Conservation (phyloP, 2,888 invertebrate species). For the Acrobasis repandana region DNA sequence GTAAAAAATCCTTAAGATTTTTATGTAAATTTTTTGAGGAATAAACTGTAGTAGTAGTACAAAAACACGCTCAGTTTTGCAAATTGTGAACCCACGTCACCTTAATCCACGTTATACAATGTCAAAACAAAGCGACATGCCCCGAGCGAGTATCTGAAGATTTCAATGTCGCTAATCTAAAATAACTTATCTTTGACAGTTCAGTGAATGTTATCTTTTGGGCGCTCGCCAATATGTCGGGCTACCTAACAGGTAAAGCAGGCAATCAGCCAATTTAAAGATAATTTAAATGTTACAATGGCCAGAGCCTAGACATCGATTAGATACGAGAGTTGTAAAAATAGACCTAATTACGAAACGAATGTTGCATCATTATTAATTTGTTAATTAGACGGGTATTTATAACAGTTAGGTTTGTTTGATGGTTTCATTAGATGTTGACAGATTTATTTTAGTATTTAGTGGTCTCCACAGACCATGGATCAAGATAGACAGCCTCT, state of each 20-base stretch:
- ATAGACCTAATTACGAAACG: conserved; percentile 40
- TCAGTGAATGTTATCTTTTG: conserved; percentile 78
- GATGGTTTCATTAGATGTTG: background rate
- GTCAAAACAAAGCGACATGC: conserved; percentile 52
- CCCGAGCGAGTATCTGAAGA: conserved; percentile 41
- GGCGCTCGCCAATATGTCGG: conserved; percentile 61
- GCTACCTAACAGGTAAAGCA: conserved; percentile 77
- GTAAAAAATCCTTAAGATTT: too few species aligned
- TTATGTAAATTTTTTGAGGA: too few species aligned
- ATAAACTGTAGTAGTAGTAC: too few species aligned
- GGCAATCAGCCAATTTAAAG: conserved; percentile 77
- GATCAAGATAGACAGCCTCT: too few species aligned
- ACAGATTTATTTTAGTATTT: background rate
- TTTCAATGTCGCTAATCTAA: conserved; percentile 78
- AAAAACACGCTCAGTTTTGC: too few species aligned
- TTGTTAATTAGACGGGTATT: conserved; percentile 24
- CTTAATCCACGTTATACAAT: conserved; percentile 37
- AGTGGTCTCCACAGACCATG: too few species aligned
- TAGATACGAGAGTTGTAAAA: conserved; percentile 45
- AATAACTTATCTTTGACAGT: conserved; percentile 83
- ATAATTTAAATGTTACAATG: conserved; percentile 80
- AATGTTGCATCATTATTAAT: conserved; percentile 16
- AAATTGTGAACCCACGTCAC: too few species aligned
- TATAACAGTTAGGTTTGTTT: background rate
- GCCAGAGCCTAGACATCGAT: conserved; percentile 67